phyloP scores from a whole-genome alignment of 1,140 invertebrate genomes.

The Aplysia californica region DNA sequence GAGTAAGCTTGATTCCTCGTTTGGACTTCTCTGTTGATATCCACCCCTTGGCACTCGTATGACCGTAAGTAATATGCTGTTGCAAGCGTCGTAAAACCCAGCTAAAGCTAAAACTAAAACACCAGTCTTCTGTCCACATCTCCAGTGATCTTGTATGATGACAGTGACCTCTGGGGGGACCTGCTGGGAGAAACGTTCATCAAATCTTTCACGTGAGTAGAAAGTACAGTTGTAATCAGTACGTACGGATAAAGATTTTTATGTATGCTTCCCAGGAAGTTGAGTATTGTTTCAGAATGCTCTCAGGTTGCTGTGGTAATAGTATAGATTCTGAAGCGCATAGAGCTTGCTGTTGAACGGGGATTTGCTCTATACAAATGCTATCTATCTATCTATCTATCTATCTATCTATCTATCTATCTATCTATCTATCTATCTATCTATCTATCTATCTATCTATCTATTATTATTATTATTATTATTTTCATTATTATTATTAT shows the following conservation, averaged over 20 bases:
- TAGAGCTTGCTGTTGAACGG: background rate
- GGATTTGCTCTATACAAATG: no score
- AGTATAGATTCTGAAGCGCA: no score
- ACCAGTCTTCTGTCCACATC: background rate
- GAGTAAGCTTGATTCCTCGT: no score
- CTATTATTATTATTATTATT: no score
- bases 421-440: background rate
- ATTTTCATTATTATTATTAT: no score
- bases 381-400: background rate
- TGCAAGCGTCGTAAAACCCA: background rate
- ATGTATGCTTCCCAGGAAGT: background rate
- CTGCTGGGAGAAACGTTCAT: background rate
- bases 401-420: background rate
- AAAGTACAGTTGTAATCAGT: background rate
- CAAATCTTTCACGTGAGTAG: background rate
- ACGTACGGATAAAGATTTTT: background rate
- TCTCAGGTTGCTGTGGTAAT: no score
- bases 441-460: no score
- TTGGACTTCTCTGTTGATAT: no score
- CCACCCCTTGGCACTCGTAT: no score
- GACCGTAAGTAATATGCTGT: background rate
- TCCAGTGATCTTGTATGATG: conserved; percentile 15
- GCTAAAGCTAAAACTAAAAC: no score
- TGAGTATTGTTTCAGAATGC: no score
- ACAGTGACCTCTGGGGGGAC: background rate